Conservation (phyloP, 2,797 vertebrate species). For the Dicrostonyx torquatus region DNA sequence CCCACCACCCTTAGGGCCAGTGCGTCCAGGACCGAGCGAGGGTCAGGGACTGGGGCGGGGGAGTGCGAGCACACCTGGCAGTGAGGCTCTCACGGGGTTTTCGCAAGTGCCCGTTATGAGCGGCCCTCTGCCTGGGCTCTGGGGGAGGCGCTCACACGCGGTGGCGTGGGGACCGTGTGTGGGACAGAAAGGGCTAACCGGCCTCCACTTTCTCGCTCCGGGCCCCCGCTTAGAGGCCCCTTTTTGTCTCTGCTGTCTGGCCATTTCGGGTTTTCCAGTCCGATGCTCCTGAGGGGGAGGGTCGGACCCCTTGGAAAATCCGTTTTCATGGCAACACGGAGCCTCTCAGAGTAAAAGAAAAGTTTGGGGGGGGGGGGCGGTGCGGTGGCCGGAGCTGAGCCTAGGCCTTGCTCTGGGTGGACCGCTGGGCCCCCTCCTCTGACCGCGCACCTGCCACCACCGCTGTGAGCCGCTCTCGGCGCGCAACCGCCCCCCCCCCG, state of each 20-base stretch:
- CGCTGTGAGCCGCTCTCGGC: constrained; percentile 14
- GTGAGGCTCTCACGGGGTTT: neutral
- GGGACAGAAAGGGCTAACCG: neutral
- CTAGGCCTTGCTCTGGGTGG: constrained; percentile 60
- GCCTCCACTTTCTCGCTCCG: neutral
- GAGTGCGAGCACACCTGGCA: neutral
- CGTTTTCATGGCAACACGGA: constrained; percentile 86
- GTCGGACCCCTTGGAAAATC: constrained; percentile 77
- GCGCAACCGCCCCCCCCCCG: neutral
- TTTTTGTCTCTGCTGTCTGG: constrained; percentile 80
- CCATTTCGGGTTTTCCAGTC: constrained; percentile 82
- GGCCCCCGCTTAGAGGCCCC: constrained; percentile 61
- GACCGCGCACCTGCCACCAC: constrained; percentile 72
- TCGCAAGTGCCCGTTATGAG: neutral
- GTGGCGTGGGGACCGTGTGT: neutral
- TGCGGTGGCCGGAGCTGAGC: constrained; percentile 76
- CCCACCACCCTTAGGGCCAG: neutral
- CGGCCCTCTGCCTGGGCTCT: neutral
- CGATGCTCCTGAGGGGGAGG: constrained; percentile 69
- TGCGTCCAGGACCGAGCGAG: neutral
- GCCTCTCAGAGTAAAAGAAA: constrained; percentile 83
- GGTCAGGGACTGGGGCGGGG: neutral
- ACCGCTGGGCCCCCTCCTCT: constrained; percentile 53
- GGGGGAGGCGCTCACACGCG: neutral
- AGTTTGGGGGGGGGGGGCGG: constrained; percentile 69